Base-by-base conservation (phyloP, 2,888 invertebrate species). In the Parapristionchus giblindavisi region DNA sequence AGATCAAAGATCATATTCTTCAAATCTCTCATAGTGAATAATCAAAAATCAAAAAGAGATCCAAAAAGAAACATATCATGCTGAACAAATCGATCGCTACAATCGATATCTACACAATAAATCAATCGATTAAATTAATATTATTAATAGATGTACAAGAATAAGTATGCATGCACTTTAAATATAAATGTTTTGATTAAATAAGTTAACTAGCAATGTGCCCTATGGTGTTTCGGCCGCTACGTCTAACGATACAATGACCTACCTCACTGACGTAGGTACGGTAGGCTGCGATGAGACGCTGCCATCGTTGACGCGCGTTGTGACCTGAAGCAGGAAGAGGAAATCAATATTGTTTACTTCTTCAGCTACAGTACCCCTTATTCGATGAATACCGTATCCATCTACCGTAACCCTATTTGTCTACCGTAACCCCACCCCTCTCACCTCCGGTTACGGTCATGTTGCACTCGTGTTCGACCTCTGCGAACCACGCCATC, bases 401-500 rank as follows among this genome's bases (percentile, higher is more conserved):
- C n/a, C 21, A 58, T 58, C 58, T 58, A 58, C 58, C 58, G 34
- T 34, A 58, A 3, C 24, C 27, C 54, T 29, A 54, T 54, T 29
- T 6, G 29, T 54, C 24, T 58, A 61, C 61, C 40, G 43, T 43
- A 65, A n/a, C n/a, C n/a, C n/a, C n/a, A n/a, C n/a, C n/a, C n/a
- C n/a, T n/a, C n/a, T n/a, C n/a, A n/a, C 73, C 73, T 29, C 54
- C 61, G 1, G 73, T 34, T 5, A 34, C 36, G 21, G 60, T 27
- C 73, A 73, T 73, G 2, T 29, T 34, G 29, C 60, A 60, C 43
- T 73, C 60, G 17, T 24, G 36, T 24, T 73, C 73, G 34, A 73
- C 73, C 73, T 73, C 73, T 1, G 73, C 73, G 61, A 73, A 73
- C 73, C 73, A 73, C 27, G 52, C 52, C 48, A 61, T 27, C 48